Conservation (phyloP, 1,140 invertebrate species). For the Planococcus citri region DNA sequence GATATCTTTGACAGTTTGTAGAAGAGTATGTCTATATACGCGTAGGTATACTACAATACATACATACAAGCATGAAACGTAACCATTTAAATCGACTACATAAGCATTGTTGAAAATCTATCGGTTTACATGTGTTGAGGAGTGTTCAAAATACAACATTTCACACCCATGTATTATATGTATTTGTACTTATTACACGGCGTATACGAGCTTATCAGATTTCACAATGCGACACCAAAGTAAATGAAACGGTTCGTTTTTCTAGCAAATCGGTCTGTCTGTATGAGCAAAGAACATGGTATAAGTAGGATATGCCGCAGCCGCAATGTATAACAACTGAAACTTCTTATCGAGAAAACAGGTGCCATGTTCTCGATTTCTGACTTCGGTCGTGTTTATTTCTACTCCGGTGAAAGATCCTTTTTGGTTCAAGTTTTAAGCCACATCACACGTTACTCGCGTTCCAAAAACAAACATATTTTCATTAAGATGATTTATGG, state of each 20-base stretch:
- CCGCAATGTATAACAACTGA: neutral
- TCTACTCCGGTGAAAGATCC: too few relatives aligned
- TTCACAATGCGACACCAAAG: slow-evolving; percentile 16
- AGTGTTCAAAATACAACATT: slow-evolving; percentile 6
- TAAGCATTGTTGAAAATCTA: neutral
- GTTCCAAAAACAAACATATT: too few relatives aligned
- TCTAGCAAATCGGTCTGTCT: neutral
- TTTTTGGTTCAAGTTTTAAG: too few relatives aligned
- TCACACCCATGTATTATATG: slow-evolving; percentile 14
- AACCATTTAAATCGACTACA: too few relatives aligned
- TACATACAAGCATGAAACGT: too few relatives aligned
- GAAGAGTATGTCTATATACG: too few relatives aligned
- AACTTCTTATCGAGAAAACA: slow-evolving; percentile 4
- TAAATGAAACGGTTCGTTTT: slow-evolving; percentile 8
- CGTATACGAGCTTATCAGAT: slow-evolving; percentile 9
- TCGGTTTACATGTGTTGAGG: neutral
- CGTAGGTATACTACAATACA: too few relatives aligned
- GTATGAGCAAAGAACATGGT: too few relatives aligned
- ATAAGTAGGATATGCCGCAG: neutral
- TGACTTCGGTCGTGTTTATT: too few relatives aligned
- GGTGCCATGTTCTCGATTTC: neutral
- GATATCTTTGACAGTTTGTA: too few relatives aligned
- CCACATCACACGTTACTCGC: too few relatives aligned
- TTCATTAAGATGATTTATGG: too few relatives aligned
- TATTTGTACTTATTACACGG: neutral